A percentile compares a stretch with the other conserved stretches of the same genome.
phyloP scores from a whole-genome alignment of 2,113 vertebrate genomes.

The Pterophyllum scalare region DNA sequence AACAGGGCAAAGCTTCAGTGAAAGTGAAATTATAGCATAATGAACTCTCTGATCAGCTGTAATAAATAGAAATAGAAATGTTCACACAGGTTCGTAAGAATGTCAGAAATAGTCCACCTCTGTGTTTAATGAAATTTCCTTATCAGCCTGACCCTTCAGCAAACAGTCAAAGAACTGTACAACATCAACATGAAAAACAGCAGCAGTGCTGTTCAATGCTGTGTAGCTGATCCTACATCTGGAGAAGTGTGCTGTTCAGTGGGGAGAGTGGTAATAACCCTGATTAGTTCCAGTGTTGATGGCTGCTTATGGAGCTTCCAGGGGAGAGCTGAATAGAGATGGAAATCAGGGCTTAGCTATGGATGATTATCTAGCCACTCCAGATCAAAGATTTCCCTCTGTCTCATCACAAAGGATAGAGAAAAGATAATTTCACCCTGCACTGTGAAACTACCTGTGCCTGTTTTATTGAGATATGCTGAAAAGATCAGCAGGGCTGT shows the following conservation, averaged over 20 bases:
- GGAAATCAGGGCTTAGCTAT: slow-evolving; percentile 76
- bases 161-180: slow-evolving; percentile 1
- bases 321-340: slow-evolving; percentile 70
- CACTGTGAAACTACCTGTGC: slow-evolving; percentile 48
- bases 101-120: neutral
- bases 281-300: slow-evolving; percentile 74
- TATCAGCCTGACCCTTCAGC: neutral
- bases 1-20: neutral
- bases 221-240: slow-evolving; percentile 49
- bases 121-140: neutral
- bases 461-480: slow-evolving; percentile 13
- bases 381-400: slow-evolving; percentile 76
- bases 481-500: neutral
- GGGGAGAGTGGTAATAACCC: slow-evolving; percentile 67
- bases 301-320: slow-evolving; percentile 62
- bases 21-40: neutral
- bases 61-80: neutral
- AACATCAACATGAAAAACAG: slow-evolving; percentile 17
- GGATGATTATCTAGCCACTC: slow-evolving; percentile 78
- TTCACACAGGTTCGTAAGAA: neutral
- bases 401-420: slow-evolving; percentile 73
- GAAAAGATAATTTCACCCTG: slow-evolving; percentile 58
- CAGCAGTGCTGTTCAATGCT: neutral
- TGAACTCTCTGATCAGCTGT: neutral
- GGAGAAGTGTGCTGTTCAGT: slow-evolving; percentile 57